Evolutionary conservation across 2,113 vertebrate species (phyloP).

Genomic region (Cebus imitator): DNA sequence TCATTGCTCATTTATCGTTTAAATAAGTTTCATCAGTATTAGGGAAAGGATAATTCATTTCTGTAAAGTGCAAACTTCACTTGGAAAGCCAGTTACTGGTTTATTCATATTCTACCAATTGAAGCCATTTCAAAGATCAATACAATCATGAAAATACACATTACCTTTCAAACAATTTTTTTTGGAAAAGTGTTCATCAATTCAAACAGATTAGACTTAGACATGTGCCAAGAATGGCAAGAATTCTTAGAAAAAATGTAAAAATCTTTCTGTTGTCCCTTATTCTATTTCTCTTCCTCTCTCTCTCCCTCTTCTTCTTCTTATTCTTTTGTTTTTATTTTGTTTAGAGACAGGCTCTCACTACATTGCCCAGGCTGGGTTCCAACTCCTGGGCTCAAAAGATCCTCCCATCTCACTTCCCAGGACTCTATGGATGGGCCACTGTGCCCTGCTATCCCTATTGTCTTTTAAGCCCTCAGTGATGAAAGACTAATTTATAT

Average conservation of each 20-base stretch:
- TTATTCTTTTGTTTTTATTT: not conserved
- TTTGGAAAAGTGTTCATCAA: not conserved
- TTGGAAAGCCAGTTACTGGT: not conserved
- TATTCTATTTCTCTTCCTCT: not conserved
- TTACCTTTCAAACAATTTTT: not conserved
- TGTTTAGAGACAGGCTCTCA: not conserved
- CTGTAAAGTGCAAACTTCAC: not conserved
- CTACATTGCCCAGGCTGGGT: not conserved
- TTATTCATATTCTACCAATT: not conserved
- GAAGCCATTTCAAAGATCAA: not conserved
- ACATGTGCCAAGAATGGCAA: not conserved
- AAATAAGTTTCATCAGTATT: not conserved
- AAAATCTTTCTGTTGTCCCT: not conserved
- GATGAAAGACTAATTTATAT: not conserved
- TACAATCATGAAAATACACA: not conserved
- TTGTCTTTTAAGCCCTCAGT: not conserved
- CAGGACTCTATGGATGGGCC: not conserved
- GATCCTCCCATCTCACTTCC: not conserved
- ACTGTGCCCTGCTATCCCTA: not conserved
- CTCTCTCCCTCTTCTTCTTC: not conserved
- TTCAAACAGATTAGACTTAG: not conserved
- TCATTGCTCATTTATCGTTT: conserved; percentile 26
- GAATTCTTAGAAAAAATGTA: too few relatives aligned
- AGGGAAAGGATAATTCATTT: not conserved
- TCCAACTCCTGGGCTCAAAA: not conserved